Percentiles rank a stretch among this genome's conserved stretches.
Conservation (phyloP, 2,113 vertebrate genomes). For the Malurus elegans region DNA sequence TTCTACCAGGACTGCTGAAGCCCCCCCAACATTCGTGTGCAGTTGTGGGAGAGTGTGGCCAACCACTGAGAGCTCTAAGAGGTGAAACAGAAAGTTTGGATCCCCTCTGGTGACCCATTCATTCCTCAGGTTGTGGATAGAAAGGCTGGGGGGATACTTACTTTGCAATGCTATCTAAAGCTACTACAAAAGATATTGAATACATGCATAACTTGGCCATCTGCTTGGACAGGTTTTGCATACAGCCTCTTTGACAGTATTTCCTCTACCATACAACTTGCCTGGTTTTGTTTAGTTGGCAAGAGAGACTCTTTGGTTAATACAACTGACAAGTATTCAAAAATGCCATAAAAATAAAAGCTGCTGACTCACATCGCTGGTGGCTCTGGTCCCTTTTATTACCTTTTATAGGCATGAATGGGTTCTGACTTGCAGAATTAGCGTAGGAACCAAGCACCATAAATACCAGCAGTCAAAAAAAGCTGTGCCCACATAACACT, state of each 20-base stretch:
- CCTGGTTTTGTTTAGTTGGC: not conserved
- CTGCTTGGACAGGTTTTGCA: not conserved
- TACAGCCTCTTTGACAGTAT: not conserved
- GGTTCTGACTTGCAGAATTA: conserved; percentile 18
- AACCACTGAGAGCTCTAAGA: not conserved
- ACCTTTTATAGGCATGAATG: conserved; percentile 7
- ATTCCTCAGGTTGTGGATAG: not conserved
- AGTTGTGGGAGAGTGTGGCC: no score
- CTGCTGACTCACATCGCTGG: not conserved
- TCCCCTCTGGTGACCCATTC: not conserved
- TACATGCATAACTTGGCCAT: not conserved
- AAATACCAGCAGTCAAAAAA: conserved; percentile 5
- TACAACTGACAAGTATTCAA: not conserved
- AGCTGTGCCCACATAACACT: fast-evolving
- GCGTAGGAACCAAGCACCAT: not conserved
- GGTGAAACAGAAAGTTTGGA: not conserved
- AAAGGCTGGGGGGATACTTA: not conserved
- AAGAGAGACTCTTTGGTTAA: not conserved
- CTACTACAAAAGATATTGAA: not conserved
- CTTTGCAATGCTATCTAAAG: not conserved
- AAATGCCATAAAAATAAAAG: not conserved
- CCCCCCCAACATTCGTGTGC: not conserved
- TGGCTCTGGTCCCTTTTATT: not conserved
- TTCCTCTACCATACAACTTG: not conserved
- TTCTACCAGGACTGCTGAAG: not conserved